Evolutionary conservation across 2,113 vertebrate genomes (phyloP), one percentile per base, ranked within the genome.

Genomic region (Falco punctatus): DNA sequence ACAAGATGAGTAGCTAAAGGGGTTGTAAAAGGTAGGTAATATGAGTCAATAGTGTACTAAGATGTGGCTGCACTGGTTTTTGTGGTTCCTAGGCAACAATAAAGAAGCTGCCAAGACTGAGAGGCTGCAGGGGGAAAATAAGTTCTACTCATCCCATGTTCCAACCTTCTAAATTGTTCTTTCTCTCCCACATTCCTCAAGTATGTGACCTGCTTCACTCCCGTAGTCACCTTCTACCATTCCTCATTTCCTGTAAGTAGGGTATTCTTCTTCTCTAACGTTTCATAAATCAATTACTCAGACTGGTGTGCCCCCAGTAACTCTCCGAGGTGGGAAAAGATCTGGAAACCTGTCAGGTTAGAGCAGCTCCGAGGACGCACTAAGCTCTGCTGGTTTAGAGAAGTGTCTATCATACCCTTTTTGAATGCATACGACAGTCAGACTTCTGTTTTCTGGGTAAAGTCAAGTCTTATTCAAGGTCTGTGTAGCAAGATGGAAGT

Each of bases 41-140:
- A 67, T 0, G 1, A 81, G 6, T 27, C 51, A 74, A 32, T 18
- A 38, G 15, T 9, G n/a, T 57, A 33, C 19, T 67, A 48, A 55
- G 30, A 42, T 0, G 7, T 3, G 5, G 32, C 5, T 0, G 0
- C 19, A 12, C 17, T 58, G 16, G 1, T 33, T 67, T 86, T 91
- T 48, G 4, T 38, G 57, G 9, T 71, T 85, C 15, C 15, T 42
- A 24, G 23, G 7, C 40, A 42, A 51, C 30, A 15, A 15, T 11
- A 55, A 81, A 62, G 6, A 67, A 4, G 26, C 11, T 40, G 35
- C 1, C 8, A 81, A 49, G 12, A 5, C 2, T 81, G 28, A 42
- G n/a, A 51, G 30, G 8, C 6, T 74, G 5, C 10, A 54, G 15
- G 6, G 4, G 6, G 7, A 10, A 93, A 54, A 24, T 8, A 59